A percentile compares a stretch with the other conserved stretches of the same genome.
Evolutionary conservation across 2,888 invertebrate species (phyloP).

Genomic region (Cylindroiulus punctatus): DNA sequence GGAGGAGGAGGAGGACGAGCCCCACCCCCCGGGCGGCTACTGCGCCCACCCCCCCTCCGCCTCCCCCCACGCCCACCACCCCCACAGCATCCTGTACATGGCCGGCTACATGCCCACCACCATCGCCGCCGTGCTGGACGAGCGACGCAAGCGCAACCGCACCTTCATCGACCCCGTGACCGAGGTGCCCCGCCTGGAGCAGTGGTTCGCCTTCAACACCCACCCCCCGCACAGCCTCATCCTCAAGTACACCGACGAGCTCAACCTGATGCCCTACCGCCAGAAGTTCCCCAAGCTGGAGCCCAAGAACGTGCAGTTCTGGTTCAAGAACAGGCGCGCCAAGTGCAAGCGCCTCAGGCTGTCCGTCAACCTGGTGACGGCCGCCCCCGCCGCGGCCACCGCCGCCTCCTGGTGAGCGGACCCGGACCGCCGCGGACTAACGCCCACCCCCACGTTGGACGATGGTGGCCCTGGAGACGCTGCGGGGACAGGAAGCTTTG

Average conservation of each 20-base stretch:
- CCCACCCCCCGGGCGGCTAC: neutral
- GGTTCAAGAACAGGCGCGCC: slow-evolving; percentile 99
- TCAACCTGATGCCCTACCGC: slow-evolving; percentile 95
- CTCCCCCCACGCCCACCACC: slow-evolving; percentile 25
- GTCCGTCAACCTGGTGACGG: slow-evolving; percentile 52
- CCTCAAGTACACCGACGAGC: slow-evolving; percentile 95
- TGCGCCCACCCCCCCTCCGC: slow-evolving; percentile 13
- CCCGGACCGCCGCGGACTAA: too few relatives aligned
- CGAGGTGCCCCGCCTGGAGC: slow-evolving; percentile 92
- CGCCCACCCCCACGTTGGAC: too few relatives aligned
- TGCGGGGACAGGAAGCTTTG: too few relatives aligned
- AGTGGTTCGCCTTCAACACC: slow-evolving; percentile 97
- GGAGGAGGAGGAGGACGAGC: slow-evolving; percentile 61
- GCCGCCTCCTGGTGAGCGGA: slow-evolving; percentile 48
- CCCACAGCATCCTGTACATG: slow-evolving; percentile 81
- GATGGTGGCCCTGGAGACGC: too few relatives aligned
- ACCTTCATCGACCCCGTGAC: slow-evolving; percentile 99
- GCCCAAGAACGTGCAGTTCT: slow-evolving; percentile 99
- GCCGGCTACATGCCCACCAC: slow-evolving; percentile 82
- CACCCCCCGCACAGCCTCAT: slow-evolving; percentile 98
- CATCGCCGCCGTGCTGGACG: slow-evolving; percentile 72
- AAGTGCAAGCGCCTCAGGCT: slow-evolving; percentile 96
- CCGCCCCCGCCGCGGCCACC: slow-evolving; percentile 17
- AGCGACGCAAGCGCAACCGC: slow-evolving; percentile 91
- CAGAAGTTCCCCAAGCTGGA: slow-evolving; percentile 99